These are phyloP conservation scores for Apamea epomidion DNA, from an alignment of 2,888 invertebrate species.

Conservation along the genomic window DNA sequence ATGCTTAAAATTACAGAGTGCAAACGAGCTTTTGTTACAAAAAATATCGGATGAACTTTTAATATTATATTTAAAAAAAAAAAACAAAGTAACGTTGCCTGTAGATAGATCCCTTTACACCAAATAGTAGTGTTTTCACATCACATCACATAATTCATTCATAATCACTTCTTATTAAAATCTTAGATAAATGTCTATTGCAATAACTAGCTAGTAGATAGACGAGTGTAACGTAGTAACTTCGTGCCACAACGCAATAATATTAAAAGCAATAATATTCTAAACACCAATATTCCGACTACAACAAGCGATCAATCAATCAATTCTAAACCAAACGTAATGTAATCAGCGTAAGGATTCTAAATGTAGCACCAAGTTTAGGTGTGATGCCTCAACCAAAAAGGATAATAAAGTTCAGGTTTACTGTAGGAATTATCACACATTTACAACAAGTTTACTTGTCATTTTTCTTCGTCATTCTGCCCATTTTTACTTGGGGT, in stretches of 20 bases:
- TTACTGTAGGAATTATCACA: not conserved
- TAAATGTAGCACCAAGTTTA: too few species aligned
- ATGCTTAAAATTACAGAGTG: not conserved
- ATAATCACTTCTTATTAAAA: not conserved
- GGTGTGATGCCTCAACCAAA: not conserved
- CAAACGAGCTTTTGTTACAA: not conserved
- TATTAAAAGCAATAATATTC: not conserved
- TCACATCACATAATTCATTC: not conserved
- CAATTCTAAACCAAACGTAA: not conserved
- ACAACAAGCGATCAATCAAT: not conserved
- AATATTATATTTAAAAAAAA: not conserved
- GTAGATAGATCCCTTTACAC: not conserved
- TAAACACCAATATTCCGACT: not conserved
- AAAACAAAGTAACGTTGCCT: not conserved
- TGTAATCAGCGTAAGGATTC: not conserved
- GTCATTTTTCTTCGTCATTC: not conserved
- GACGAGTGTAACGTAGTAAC: not conserved
- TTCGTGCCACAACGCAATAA: not conserved
- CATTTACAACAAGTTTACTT: not conserved
- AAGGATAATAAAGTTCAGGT: not conserved
- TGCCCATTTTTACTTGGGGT: not conserved
- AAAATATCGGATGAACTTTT: not conserved
- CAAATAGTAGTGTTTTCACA: not conserved
- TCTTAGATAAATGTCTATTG: not conserved
- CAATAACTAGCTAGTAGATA: not conserved